Base-by-base conservation (phyloP, 2,888 invertebrate species). In the Gari tellinella region DNA sequence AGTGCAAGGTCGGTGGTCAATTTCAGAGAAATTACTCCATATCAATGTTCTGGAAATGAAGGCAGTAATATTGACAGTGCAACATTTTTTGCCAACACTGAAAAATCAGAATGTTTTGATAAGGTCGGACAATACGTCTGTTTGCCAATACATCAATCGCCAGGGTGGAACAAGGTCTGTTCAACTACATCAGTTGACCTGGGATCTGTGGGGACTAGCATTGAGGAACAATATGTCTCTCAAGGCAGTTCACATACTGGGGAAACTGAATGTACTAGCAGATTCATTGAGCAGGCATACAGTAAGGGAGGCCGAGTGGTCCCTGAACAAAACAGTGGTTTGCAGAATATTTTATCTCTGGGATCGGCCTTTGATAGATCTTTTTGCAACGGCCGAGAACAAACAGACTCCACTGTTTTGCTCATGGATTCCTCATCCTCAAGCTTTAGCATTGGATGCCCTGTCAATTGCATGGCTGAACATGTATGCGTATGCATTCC, bases 31-130 rank as follows among this genome's bases (percentile, higher is more conserved):
- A 37, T 5, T 53, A 17, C 14, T 63, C 21, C 75, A 67, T 38
- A 76, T 76, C 8, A 76, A 68, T 23, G 51, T 37, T 15, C 46
- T 61, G 57, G 76, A 72, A 46, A 72, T 76, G 72, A 45, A 26
- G 49, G 70, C 70, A 23, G 63, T 72, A 14, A 7, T 43, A 7
- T 37, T 46, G 17, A 40, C 23, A 46, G 1, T 72, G 26, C 23
- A 56, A 17, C 61, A 66, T 1, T 66, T 66, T 40, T 51, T 56
- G 2, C 21, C 61, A 12, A 51, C 37, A 19, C 31, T 72, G 41
- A 51, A 17, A 40, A 19, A 31, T 38, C 46, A 63, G 25, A 66
- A 66, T 57, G 62, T 72, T 0, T 14, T 72, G 62, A 21, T 72
- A 14, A 25, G 52, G 14, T 53, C 66, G 25, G 66, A 62, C 66